phyloP scores from a whole-genome alignment of 2,113 vertebrate species.

The Panurus biarmicus region DNA sequence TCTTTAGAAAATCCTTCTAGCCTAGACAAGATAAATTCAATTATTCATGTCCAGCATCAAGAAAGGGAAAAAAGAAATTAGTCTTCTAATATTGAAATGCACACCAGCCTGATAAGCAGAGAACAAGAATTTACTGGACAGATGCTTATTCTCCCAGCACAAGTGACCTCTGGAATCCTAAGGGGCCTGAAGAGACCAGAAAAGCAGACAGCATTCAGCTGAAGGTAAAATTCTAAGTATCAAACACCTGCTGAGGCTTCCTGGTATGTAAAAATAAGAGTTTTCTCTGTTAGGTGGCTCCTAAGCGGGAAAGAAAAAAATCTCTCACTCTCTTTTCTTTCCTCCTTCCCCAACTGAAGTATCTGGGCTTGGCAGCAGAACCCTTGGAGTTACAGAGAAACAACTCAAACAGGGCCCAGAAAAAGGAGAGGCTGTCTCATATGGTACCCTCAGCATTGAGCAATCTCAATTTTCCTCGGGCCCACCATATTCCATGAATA shows the following conservation, averaged over 20 bases:
- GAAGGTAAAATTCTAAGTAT: not conserved
- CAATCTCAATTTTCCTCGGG: not conserved
- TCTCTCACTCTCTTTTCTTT: not conserved
- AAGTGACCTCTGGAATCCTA: not conserved
- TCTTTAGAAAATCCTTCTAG: not conserved
- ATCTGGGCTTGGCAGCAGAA: not conserved
- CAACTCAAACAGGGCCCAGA: not conserved
- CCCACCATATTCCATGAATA: fast-evolving
- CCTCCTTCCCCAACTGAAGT: not conserved
- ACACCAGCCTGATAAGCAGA: not conserved
- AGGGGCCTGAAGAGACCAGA: not conserved
- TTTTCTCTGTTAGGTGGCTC: not conserved
- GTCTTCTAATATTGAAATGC: not conserved
- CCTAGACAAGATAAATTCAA: slow-evolving; percentile 1
- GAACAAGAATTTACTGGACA: not conserved
- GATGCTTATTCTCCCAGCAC: not conserved
- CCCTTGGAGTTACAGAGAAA: not conserved
- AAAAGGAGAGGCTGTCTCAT: not conserved
- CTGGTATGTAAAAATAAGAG: not conserved
- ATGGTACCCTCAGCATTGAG: not conserved
- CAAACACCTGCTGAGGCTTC: not conserved
- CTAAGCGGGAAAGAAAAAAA: not conserved
- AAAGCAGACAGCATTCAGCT: not conserved
- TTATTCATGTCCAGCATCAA: not conserved
- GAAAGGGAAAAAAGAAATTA: not conserved